A percentile compares a stretch with the other conserved stretches of the same genome.
phyloP scores from a whole-genome alignment of 2,888 invertebrate species.

The Xylocampa areola region DNA sequence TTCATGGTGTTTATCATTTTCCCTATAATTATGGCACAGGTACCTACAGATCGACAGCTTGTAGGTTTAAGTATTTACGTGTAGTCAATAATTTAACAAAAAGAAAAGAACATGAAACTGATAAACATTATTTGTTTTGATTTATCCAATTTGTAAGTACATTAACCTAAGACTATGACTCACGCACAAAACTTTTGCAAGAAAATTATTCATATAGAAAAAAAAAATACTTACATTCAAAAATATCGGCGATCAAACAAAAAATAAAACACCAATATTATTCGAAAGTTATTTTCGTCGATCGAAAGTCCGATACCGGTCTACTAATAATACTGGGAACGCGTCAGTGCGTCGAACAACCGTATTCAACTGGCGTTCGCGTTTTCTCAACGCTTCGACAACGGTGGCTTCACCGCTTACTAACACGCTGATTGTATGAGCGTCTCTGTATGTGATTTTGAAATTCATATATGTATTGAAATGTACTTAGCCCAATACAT shows the following conservation, averaged over 20 bases:
- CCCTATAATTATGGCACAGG: too few relatives aligned
- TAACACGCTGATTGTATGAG: conserved; percentile 28
- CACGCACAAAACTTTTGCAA: too few relatives aligned
- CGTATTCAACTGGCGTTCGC: conserved; percentile 48
- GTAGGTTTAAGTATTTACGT: too few relatives aligned
- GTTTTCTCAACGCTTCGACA: conserved; percentile 24
- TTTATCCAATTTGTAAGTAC: too few relatives aligned
- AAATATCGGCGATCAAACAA: conserved; percentile 6
- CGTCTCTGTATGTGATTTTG: conserved; percentile 32
- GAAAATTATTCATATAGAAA: not conserved
- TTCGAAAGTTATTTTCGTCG: conserved; percentile 19
- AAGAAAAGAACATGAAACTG: too few relatives aligned
- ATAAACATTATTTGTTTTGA: too few relatives aligned
- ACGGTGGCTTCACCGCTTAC: conserved; percentile 5
- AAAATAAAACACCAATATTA: conserved; percentile 6
- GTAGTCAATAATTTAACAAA: too few relatives aligned
- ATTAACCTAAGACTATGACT: too few relatives aligned
- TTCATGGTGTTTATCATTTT: too few relatives aligned
- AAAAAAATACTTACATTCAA: conserved; percentile 23
- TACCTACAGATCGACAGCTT: too few relatives aligned
- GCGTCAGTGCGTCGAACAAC: conserved; percentile 47
- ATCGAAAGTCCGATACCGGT: conserved; percentile 33
- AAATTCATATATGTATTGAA: conserved; percentile 31
- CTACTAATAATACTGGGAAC: conserved; percentile 25
- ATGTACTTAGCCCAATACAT: conserved; percentile 30